These are phyloP conservation scores for Prinia subflava DNA, from an alignment of 2,113 vertebrate genomes.

Conservation along the genomic window DNA sequence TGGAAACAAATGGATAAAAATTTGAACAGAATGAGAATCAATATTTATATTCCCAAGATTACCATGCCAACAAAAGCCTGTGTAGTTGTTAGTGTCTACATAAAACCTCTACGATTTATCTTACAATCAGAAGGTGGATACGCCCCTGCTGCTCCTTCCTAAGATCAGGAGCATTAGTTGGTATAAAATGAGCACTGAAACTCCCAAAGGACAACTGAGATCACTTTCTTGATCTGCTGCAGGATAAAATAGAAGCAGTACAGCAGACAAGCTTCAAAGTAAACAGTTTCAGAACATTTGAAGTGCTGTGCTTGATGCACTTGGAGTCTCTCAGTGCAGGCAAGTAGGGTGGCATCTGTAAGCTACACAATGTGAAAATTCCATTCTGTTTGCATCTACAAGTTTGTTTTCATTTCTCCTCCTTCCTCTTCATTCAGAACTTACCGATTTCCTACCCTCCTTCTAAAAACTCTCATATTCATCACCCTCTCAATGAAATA, in stretches of 20 bases:
- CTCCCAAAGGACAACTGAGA: background rate
- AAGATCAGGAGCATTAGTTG: background rate
- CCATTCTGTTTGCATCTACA: background rate
- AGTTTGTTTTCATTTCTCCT: background rate
- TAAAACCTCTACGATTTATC: background rate
- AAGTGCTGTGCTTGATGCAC: background rate
- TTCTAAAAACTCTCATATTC: background rate
- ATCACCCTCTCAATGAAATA: background rate
- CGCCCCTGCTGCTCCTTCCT: background rate
- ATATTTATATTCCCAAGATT: background rate
- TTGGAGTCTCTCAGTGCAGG: background rate
- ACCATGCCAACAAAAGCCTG: background rate
- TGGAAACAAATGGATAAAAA: background rate
- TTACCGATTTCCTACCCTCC: background rate
- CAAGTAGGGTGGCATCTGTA: background rate
- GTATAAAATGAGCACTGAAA: background rate
- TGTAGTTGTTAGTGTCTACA: background rate
- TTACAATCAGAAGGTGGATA: background rate
- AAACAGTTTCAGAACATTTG: background rate
- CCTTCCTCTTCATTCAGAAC: background rate
- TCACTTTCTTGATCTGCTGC: background rate
- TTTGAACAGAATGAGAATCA: background rate
- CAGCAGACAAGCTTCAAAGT: background rate
- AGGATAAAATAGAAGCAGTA: background rate
- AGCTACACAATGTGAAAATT: rapidly evolving